Conservation (phyloP, 2,888 invertebrate species). For the Eristalis tenax region DNA sequence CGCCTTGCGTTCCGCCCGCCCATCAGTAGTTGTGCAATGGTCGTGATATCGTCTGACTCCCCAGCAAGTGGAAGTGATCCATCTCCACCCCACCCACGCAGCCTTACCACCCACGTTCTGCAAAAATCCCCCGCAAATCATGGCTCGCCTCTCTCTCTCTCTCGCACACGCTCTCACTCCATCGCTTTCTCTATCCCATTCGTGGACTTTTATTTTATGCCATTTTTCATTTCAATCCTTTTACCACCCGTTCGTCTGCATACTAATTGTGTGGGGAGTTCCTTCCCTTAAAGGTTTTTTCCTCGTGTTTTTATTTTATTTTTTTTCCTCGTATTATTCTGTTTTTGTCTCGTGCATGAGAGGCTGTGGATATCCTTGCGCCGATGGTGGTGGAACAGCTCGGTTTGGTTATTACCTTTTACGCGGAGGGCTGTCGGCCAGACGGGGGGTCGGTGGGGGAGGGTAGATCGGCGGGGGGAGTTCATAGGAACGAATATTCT, state of each 20-base stretch:
- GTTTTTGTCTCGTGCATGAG: neutral
- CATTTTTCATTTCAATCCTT: conserved; percentile 71
- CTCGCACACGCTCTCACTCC: conserved; percentile 9
- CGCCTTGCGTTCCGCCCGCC: no score
- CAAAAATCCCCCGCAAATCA: conserved; percentile 64
- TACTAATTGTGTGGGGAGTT: conserved; percentile 68
- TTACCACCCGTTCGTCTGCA: conserved; percentile 65
- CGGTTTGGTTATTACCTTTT: conserved; percentile 68
- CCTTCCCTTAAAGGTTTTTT: conserved; percentile 60
- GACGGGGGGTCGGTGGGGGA: no score
- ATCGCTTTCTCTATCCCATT: neutral
- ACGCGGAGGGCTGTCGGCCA: conserved; percentile 23
- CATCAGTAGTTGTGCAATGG: neutral
- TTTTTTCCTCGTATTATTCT: conserved; percentile 4
- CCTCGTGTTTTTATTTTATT: conserved; percentile 10
- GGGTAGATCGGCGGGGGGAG: neutral
- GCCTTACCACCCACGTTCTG: conserved; percentile 4
- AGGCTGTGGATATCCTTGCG: conserved; percentile 44
- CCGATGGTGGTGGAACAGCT: conserved; percentile 35
- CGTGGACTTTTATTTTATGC: conserved; percentile 42
- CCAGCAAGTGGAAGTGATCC: neutral
- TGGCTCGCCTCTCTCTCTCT: conserved; percentile 42
- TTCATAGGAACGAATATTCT: conserved; percentile 42
- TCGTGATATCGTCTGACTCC: conserved; percentile 13
- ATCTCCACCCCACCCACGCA: neutral